Base-by-base conservation (phyloP, 1,140 invertebrate species). In the Leptinotarsa undecemlineata region DNA sequence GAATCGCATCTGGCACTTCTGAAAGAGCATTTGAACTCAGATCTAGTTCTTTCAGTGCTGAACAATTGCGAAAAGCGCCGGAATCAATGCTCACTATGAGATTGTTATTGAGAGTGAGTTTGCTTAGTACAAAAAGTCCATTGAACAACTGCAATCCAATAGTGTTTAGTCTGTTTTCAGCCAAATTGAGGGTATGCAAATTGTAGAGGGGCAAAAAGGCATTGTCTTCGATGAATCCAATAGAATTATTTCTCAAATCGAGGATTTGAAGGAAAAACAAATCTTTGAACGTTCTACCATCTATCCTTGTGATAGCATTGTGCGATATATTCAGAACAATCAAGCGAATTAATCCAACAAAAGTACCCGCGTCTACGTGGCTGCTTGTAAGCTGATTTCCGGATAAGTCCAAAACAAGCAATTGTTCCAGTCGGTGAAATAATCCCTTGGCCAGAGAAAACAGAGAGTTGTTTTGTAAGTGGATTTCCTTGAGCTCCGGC, bases 31-130 rank as follows among this genome's bases (percentile, higher is more conserved):
- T 98, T 19, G 93, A 92, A 81, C 94, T 93, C 23, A 98, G 87
- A 86, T 96, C 94, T 3, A 98, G 86, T 80, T 96, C 95, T 85
- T 95, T 95, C n/a, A 97, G 86, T 79, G 94, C 93, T 4, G 94
- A 95, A 81, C 94, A 94, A 85, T 96, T 98, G 85, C 91, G 91
- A 81, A 97, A 97, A n/a, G 96, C 92, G 78, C 93, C 90, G 14
- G 89, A 86, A 83, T 96, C 93, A 74, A 97, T 89, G 76, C 87
- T 90, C n/a, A 91, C 90, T 17, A 97, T 90, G 71, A 92, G 86
- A 87, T 97, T 97, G 76, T 94, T 93, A 80, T 95, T 95, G 1
- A 96, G 86, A 13, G 92, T 94, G 17, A 97, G 86, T 84, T 95
- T 93, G 78, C 91, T 94, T 6, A 96, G 86, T 19, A 95, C 93